phyloP scores from a whole-genome alignment of 2,797 vertebrate species.

The Hirundo rustica region DNA sequence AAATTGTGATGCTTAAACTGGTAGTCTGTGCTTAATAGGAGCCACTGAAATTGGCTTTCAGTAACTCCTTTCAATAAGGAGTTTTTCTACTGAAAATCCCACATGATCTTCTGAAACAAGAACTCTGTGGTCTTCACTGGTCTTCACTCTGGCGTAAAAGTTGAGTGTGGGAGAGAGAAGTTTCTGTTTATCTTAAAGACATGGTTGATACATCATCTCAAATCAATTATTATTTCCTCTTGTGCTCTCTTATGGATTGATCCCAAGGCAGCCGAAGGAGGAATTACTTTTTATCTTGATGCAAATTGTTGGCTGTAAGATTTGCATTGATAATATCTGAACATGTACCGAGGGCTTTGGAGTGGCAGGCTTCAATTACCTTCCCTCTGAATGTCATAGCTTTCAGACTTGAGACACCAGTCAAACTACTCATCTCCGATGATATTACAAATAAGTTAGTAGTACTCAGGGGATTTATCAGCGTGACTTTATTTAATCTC shows the following conservation, averaged over 20 bases:
- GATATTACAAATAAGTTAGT: not conserved
- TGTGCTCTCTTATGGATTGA: not conserved
- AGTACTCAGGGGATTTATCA: not conserved
- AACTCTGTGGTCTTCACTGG: not conserved
- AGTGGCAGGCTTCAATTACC: not conserved
- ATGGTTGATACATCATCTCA: not conserved
- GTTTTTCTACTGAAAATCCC: not conserved
- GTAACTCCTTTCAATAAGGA: not conserved
- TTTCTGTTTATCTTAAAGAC: not conserved
- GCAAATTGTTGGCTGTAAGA: not conserved
- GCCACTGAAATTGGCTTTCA: not conserved
- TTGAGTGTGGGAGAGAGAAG: not conserved
- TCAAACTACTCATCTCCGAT: not conserved
- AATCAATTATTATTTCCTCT: not conserved
- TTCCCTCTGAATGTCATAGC: not conserved
- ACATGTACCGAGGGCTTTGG: not conserved
- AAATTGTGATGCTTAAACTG: not conserved
- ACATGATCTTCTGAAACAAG: not conserved
- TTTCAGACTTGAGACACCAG: constrained; percentile 22
- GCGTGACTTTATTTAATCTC: constrained; percentile 1
- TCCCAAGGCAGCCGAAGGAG: not conserved
- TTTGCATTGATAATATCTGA: constrained; percentile 33
- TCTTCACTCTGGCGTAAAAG: not conserved
- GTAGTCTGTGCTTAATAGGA: not conserved
- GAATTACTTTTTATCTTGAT: constrained; percentile 21